phyloP scores from a whole-genome alignment of 2,797 vertebrate genomes.

The Sylvilagus floridanus region DNA sequence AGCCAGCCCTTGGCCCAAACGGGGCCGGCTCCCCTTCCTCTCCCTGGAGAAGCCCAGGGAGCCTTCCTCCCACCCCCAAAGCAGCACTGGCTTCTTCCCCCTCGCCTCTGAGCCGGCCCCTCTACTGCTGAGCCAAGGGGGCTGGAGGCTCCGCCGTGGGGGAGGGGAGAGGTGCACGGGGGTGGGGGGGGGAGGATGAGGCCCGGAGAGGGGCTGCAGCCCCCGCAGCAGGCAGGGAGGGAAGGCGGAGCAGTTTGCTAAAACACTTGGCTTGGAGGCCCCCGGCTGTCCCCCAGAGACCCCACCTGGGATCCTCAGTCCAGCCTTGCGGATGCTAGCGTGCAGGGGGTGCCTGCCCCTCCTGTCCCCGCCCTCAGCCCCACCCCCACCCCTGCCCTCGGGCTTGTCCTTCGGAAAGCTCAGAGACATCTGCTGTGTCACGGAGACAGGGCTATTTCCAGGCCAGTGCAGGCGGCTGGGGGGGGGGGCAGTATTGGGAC shows the following conservation, averaged over 20 bases:
- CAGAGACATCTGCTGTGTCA: conserved; percentile 85
- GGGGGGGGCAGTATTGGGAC: conserved; percentile 48
- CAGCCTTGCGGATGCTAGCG: background rate
- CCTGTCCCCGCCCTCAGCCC: background rate
- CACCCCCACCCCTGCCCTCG: conserved; percentile 79
- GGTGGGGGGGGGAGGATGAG: conserved; percentile 67
- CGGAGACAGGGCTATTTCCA: conserved; percentile 82
- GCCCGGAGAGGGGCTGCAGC: conserved; percentile 66
- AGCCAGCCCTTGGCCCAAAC: conserved; percentile 64
- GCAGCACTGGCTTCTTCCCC: conserved; percentile 48
- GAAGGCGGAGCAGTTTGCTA: conserved; percentile 26
- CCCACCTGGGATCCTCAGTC: conserved; percentile 64
- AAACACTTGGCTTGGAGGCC: background rate
- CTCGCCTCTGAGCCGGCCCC: conserved; percentile 57
- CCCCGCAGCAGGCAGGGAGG: background rate
- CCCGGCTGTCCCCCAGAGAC: conserved; percentile 22
- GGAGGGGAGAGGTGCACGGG: conserved; percentile 74
- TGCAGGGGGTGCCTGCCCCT: background rate
- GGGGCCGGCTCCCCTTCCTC: conserved; percentile 61
- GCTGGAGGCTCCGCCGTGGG: conserved; percentile 41
- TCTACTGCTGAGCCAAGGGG: conserved; percentile 53
- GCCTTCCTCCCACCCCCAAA: conserved; percentile 53
- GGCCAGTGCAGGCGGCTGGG: conserved; percentile 65
- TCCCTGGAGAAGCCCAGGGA: conserved; percentile 44
- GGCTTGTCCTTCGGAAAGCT: conserved; percentile 81